Base-by-base conservation (phyloP, 2,113 vertebrate species). In the Origma solitaria region DNA sequence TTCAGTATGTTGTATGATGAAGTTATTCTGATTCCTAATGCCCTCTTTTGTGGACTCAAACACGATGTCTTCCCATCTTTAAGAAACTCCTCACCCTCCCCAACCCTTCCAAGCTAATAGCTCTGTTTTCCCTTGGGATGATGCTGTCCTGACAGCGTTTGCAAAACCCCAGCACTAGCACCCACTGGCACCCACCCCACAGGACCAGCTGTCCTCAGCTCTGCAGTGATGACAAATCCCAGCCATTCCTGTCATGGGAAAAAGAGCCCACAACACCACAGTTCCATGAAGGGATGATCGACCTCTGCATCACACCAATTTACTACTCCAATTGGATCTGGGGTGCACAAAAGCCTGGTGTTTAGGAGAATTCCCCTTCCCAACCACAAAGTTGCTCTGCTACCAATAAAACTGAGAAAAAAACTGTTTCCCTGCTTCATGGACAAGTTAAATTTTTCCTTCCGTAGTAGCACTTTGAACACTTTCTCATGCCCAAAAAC, bases 171-270 rank as follows among this genome's bases (percentile, higher is more conserved):
- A 44, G 10, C 10, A 7, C 2, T 11, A n/a, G 27, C 53, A 37
- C 14, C 53, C 28, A 25, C 7, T 2, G 2, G 31, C 7, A 6
- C n/a, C 21, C 37, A 30, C 2, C 33, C 2, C 0, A 28, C 57
- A 38, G 37, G 21, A n/a, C 15, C 49, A 45, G 75, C 28, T 24
- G 21, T 7, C 47, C 56, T 31, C 0, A 0, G 45, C 28, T 38
- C 45, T 1, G 11, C 54, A 45, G 50, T 0, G 0, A 11, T 12
- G 10, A 69, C 0, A 0, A 49, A 38, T 4, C 22, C 16, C 24
- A 31, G 2, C 0, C 7, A 3, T 21, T 70, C 21, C 21, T 44
- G 3, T 2, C 0, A 0, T 3, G 9, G 22, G 31, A 54, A 31
- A 40, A 71, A 40, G 17, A 66, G 51, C 16, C 23, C 22, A 1